Percentiles rank a stretch among this genome's conserved stretches.
Evolutionary conservation across 2,888 invertebrate genomes (phyloP).

Genomic region (Lapara coniferarum): DNA sequence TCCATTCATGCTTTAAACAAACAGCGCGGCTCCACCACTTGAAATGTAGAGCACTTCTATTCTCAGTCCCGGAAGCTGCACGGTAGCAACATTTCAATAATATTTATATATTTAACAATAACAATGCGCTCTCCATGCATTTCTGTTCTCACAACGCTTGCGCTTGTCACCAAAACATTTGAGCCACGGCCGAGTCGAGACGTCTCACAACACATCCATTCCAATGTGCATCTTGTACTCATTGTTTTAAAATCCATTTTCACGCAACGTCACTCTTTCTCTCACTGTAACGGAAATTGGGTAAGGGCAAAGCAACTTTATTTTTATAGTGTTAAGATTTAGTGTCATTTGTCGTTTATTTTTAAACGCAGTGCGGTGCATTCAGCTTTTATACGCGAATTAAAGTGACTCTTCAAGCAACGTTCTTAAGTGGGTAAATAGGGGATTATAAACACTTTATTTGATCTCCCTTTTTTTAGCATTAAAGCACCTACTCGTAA

Average conservation of each 20-base stretch:
- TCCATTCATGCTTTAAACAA: too few relatives aligned
- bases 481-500: too few relatives aligned
- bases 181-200: conserved; percentile 52
- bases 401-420: conserved; percentile 8
- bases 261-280: neutral
- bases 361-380: conserved; percentile 8
- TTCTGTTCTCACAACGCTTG: conserved; percentile 58
- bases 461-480: too few relatives aligned
- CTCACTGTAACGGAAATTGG: neutral
- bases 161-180: conserved; percentile 83
- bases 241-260: conserved; percentile 17
- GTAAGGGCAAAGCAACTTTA: conserved; percentile 9
- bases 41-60: neutral
- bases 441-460: conserved; percentile 12
- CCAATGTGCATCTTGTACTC: conserved; percentile 38
- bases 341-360: conserved; percentile 11
- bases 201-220: conserved; percentile 30
- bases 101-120: conserved; percentile 22
- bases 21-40: too few relatives aligned
- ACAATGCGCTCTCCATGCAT: conserved; percentile 47
- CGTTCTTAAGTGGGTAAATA: conserved; percentile 9
- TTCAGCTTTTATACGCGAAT: conserved; percentile 22
- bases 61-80: conserved; percentile 3
- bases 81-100: neutral
- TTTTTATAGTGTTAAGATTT: conserved; percentile 5